These are phyloP conservation scores for Periparus ater DNA, from an alignment of 2,797 vertebrate genomes.

Conservation along the genomic window DNA sequence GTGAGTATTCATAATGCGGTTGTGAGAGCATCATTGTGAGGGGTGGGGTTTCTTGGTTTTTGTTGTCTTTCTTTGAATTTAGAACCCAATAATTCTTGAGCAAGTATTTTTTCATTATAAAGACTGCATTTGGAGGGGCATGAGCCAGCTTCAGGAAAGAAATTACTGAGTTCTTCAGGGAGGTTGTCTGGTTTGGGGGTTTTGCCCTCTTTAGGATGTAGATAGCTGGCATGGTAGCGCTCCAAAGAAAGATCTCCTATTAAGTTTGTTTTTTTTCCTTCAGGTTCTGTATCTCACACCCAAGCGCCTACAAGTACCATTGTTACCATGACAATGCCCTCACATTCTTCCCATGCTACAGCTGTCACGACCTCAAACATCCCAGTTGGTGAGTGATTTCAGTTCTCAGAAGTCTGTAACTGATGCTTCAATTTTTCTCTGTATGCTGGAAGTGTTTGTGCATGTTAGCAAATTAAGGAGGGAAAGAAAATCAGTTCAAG, in stretches of 20 bases:
- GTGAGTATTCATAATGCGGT: constrained; percentile 71
- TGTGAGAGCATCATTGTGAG: background rate
- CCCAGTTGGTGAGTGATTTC: constrained; percentile 89
- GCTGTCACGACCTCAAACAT: constrained; percentile 96
- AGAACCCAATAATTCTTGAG: background rate
- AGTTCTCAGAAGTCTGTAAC: background rate
- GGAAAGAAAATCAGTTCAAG: background rate
- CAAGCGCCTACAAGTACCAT: constrained; percentile 93
- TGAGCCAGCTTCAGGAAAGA: background rate
- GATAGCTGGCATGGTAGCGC: background rate
- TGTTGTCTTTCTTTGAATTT: background rate
- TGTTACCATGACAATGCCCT: constrained; percentile 97
- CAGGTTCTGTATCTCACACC: constrained; percentile 90
- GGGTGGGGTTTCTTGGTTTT: background rate
- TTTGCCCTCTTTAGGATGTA: background rate
- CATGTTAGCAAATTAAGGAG: background rate
- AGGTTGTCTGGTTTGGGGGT: background rate
- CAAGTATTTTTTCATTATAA: background rate
- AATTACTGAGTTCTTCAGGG: background rate
- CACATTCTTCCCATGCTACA: constrained; percentile 95
- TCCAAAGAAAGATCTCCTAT: background rate
- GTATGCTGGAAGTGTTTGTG: background rate
- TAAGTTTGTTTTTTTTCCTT: background rate
- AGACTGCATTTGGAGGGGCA: background rate
- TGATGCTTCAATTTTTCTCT: background rate